These are phyloP conservation scores for Pycnonotus jocosus DNA, from an alignment of 2,113 vertebrate genomes.

Conservation along the genomic window DNA sequence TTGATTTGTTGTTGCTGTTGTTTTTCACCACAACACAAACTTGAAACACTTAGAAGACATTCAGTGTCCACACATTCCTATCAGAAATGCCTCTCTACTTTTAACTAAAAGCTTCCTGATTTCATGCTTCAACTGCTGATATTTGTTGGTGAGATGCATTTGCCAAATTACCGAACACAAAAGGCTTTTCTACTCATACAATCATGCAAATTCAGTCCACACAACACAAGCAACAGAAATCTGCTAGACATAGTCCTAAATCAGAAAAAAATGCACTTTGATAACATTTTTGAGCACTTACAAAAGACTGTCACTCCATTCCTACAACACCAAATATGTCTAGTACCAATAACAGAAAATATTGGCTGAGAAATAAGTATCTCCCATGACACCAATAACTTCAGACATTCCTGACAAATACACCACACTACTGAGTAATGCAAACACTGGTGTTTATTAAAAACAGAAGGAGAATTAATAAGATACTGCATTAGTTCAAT, in stretches of 20 bases:
- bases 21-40: background rate
- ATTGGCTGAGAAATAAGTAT: background rate
- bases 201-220: background rate
- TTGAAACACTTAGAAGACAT: background rate
- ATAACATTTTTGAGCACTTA: background rate
- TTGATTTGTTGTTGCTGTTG: background rate
- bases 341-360: background rate
- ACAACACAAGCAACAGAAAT: background rate
- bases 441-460: background rate
- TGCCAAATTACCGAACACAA: background rate
- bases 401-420: background rate
- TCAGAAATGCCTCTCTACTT: background rate
- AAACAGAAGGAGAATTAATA: background rate
- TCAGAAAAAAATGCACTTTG: background rate
- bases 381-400: background rate
- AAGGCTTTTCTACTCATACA: background rate
- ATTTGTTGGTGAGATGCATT: background rate
- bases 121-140: background rate
- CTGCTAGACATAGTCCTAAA: background rate
- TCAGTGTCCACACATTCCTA: background rate
- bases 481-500: background rate
- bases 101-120: background rate
- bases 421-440: background rate
- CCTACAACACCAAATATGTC: background rate
- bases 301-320: background rate